Base-by-base conservation (phyloP, 1,140 invertebrate species). In the Spodoptera frugiperda region DNA sequence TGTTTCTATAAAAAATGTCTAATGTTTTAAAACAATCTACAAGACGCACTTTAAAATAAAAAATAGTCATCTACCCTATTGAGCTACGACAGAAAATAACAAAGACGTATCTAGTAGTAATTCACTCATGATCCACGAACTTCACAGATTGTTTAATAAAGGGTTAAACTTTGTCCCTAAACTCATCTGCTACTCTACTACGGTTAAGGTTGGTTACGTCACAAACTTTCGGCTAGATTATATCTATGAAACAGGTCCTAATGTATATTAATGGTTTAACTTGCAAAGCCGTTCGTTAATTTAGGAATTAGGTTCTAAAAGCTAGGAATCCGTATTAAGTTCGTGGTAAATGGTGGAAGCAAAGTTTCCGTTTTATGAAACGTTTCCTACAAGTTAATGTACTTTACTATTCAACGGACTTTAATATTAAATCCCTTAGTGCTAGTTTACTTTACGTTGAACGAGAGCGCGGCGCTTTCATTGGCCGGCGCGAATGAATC, bases 241-340 rank as follows among this genome's bases (percentile, higher is more conserved):
- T 49, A 17, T n/a, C 44, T 67, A 25, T 48, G 19, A 25, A 46
- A 48, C 19, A 65, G 44, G 21, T 6, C 12, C 11, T 67, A 67
- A 67, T 49, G 11, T 67, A 67, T 25, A 67, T 67, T 67, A 48
- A 49, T 67, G 63, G 14, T 3, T 46, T 49, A 48, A 67, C 19
- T 49, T 67, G 11, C 12, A 25, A 25, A 67, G 19, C 44, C 63
- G 44, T 21, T 25, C 12, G 21, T 49, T 67, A 49, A 25, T 49
- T 67, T 49, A n/a, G 44, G 17, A 48, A 48, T 49, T 44, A 63
- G 6, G 4, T 57, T 30, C 19, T 39, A 39, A 9, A 14, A 57
- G 54, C 54, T 57, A 21, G 12, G 19, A 21, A 25, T 57, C 19
- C 54, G 19, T 30, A 21, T 55, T 55, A 59, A 14, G 14, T 15